Percentiles rank a stretch among this genome's conserved stretches.
These are phyloP conservation scores for Dione juno DNA, from an alignment of 2,888 invertebrate genomes.

Conservation along the genomic window DNA sequence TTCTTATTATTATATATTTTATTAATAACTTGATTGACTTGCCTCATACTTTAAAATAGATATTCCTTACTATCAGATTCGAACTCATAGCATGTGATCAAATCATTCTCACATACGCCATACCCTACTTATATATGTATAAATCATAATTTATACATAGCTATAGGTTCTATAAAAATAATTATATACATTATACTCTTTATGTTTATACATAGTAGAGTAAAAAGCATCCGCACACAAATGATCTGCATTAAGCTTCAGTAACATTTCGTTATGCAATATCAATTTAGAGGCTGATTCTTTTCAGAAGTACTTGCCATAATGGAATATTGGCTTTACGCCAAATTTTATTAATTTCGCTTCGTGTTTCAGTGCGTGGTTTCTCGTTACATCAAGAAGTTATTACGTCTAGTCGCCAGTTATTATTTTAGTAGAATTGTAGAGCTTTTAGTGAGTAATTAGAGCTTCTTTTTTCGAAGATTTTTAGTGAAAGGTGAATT, in stretches of 20 bases:
- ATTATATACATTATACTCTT: neutral
- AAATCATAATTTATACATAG: too few relatives aligned
- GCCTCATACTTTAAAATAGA: too few relatives aligned
- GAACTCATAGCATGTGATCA: too few relatives aligned
- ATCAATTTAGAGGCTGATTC: conserved; percentile 35
- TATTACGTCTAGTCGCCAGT: conserved; percentile 22
- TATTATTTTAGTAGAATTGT: conserved; percentile 4
- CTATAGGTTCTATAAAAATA: too few relatives aligned
- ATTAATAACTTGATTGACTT: too few relatives aligned
- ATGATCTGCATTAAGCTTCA: conserved; percentile 19
- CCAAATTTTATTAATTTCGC: conserved; percentile 46
- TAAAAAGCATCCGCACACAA: conserved; percentile 13
- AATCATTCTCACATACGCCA: too few relatives aligned
- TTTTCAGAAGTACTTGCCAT: conserved; percentile 39
- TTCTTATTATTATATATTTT: too few relatives aligned
- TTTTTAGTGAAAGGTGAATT: neutral
- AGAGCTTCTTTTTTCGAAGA: neutral
- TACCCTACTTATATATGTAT: too few relatives aligned
- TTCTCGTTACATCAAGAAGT: conserved; percentile 29
- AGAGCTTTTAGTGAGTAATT: neutral
- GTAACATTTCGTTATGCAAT: conserved; percentile 33
- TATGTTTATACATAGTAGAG: neutral
- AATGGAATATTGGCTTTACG: conserved; percentile 44
- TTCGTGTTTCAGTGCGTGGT: conserved; percentile 34
- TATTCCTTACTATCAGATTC: too few relatives aligned